A percentile compares a stretch with the other conserved stretches of the same genome.
Conservation (phyloP, 1,140 invertebrate species). For the Sinella curviseta region DNA sequence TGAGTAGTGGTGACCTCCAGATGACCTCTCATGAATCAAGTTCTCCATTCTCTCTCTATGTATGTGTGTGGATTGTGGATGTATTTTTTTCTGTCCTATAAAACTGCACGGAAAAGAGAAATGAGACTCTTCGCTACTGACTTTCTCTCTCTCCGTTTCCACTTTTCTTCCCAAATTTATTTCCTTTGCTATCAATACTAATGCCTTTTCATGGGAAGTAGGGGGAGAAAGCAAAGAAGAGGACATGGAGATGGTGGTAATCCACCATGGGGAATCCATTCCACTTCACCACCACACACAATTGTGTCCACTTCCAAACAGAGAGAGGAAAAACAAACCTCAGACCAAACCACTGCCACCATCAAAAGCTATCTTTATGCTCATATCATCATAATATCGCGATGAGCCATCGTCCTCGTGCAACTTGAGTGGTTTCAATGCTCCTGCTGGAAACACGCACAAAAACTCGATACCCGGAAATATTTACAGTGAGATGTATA, state of each 20-base stretch:
- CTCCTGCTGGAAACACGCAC: background rate
- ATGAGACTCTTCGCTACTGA: background rate
- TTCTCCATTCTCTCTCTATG: no score
- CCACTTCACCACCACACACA: background rate
- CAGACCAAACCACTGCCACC: background rate
- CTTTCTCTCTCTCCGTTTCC: no score
- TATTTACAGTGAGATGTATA: no score
- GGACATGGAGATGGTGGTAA: background rate
- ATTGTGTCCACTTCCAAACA: background rate
- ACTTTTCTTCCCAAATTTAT: conserved; percentile 10
- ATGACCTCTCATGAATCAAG: conserved; percentile 49
- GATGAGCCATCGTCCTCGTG: background rate
- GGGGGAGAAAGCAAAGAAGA: background rate
- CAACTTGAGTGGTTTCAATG: background rate
- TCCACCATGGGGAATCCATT: background rate
- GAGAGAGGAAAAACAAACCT: background rate
- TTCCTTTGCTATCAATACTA: conserved; percentile 3
- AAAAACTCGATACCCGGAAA: no score
- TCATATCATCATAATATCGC: background rate
- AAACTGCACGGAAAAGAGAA: no score
- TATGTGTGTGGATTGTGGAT: no score
- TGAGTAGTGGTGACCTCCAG: conserved; percentile 39
- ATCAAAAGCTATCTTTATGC: background rate
- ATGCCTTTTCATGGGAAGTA: background rate
- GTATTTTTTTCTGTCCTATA: no score